phyloP scores from a whole-genome alignment of 2,888 invertebrate genomes.

The Tineola bisselliella region DNA sequence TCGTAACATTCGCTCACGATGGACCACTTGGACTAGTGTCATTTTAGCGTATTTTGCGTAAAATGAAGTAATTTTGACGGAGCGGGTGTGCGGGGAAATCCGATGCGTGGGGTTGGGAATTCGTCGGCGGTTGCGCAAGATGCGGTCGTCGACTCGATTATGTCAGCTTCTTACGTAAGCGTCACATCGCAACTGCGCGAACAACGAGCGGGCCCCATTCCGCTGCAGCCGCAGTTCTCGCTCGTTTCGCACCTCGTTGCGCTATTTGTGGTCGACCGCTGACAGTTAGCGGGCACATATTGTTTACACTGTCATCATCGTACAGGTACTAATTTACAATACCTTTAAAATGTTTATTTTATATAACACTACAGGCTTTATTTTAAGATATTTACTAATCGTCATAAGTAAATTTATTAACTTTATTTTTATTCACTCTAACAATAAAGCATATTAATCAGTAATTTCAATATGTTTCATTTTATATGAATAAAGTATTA shows the following conservation, averaged over 20 bases:
- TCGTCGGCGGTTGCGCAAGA: slow-evolving; percentile 58
- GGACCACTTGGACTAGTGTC: slow-evolving; percentile 53
- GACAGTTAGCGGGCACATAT: slow-evolving; percentile 37
- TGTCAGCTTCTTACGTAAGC: slow-evolving; percentile 65
- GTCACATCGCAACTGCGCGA: slow-evolving; percentile 56
- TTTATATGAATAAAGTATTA: no score
- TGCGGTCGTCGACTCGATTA: slow-evolving; percentile 66
- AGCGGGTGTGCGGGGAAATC: slow-evolving; percentile 34
- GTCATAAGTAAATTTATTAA: no score
- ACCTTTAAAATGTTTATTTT: not conserved
- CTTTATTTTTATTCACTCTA: no score
- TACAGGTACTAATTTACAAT: not conserved
- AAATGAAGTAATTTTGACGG: slow-evolving; percentile 55
- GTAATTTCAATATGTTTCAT: no score
- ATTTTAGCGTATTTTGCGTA: slow-evolving; percentile 59
- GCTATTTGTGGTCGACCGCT: slow-evolving; percentile 44
- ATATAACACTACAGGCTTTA: not conserved
- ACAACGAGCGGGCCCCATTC: slow-evolving; percentile 21
- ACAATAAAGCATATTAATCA: no score
- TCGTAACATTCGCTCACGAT: slow-evolving; percentile 43
- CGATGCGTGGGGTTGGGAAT: slow-evolving; percentile 60
- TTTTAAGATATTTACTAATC: no score
- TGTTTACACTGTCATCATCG: slow-evolving; percentile 6
- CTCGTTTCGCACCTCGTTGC: slow-evolving; percentile 52
- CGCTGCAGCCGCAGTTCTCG: slow-evolving; percentile 33